phyloP scores from a whole-genome alignment of 2,113 vertebrate genomes.

The Tylochromis polylepis region DNA sequence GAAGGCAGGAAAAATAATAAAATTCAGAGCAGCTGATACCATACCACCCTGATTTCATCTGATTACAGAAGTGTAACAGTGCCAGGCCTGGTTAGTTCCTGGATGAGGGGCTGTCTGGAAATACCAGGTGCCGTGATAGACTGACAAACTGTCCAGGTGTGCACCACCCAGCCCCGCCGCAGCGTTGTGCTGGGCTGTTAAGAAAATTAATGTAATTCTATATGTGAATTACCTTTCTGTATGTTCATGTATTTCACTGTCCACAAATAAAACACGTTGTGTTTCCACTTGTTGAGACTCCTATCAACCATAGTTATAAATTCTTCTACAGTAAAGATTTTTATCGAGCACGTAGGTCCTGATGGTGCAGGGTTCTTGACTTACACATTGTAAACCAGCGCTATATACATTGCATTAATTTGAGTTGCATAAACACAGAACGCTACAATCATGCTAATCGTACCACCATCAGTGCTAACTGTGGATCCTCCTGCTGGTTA shows the following conservation, averaged over 20 bases:
- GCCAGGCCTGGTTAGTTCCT: background rate
- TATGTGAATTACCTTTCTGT: background rate
- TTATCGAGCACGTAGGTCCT: rapidly evolving
- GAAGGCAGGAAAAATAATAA: background rate
- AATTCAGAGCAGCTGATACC: background rate
- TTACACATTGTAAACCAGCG: background rate
- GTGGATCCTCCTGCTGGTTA: background rate
- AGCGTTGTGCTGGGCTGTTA: background rate
- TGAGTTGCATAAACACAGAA: background rate
- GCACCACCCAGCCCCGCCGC: background rate
- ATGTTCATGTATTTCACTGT: background rate
- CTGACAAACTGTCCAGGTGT: background rate
- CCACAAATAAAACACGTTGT: background rate
- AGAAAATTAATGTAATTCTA: background rate
- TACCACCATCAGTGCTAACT: background rate
- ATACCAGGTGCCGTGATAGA: background rate
- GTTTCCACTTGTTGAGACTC: background rate
- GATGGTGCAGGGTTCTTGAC: background rate
- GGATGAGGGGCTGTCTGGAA: background rate
- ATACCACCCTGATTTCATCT: background rate
- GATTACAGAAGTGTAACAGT: rapidly evolving
- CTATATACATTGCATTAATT: background rate
- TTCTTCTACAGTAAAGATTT: background rate
- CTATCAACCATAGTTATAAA: background rate
- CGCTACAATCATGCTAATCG: background rate